Conservation (phyloP, 2,888 invertebrate species). For the Catocala sponsa region DNA sequence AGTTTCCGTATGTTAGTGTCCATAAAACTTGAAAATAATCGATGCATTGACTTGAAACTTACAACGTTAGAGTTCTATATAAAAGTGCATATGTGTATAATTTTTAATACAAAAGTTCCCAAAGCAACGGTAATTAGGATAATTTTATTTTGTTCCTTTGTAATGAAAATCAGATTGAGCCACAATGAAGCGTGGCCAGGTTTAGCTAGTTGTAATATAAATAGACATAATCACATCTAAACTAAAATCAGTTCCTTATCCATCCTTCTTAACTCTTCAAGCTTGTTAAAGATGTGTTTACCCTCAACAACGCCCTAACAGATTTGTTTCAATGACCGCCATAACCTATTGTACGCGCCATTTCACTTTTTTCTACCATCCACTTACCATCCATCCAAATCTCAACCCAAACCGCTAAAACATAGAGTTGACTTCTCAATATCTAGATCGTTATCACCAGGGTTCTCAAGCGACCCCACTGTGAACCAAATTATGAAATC, state of each 20-base stretch:
- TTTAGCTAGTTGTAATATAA: not conserved
- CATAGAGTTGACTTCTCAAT: constrained; percentile 46
- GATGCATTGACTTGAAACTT: too few species aligned
- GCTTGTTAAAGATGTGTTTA: constrained; percentile 63
- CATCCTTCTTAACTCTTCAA: constrained; percentile 49
- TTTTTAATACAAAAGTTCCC: too few species aligned
- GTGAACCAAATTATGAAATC: constrained; percentile 77
- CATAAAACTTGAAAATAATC: too few species aligned
- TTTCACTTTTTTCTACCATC: constrained; percentile 68
- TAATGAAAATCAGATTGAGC: too few species aligned
- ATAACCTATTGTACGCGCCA: constrained; percentile 75
- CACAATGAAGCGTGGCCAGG: too few species aligned
- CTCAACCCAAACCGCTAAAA: constrained; percentile 19
- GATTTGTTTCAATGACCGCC: constrained; percentile 75
- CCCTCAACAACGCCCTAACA: constrained; percentile 66
- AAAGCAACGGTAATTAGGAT: too few species aligned
- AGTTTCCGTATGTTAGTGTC: too few species aligned
- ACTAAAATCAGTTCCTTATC: constrained; percentile 24
- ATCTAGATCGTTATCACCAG: constrained; percentile 67
- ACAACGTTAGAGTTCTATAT: too few species aligned
- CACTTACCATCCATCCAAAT: constrained; percentile 24
- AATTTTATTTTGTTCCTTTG: too few species aligned
- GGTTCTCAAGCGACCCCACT: constrained; percentile 64
- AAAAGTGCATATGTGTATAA: too few species aligned
- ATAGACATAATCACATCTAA: constrained; percentile 6